Evolutionary conservation across 37 sponge, comb jelly and placozoan genomes (phyloP), one percentile per base, ranked within the genome.

Genomic region (Tethya wilhelma): DNA sequence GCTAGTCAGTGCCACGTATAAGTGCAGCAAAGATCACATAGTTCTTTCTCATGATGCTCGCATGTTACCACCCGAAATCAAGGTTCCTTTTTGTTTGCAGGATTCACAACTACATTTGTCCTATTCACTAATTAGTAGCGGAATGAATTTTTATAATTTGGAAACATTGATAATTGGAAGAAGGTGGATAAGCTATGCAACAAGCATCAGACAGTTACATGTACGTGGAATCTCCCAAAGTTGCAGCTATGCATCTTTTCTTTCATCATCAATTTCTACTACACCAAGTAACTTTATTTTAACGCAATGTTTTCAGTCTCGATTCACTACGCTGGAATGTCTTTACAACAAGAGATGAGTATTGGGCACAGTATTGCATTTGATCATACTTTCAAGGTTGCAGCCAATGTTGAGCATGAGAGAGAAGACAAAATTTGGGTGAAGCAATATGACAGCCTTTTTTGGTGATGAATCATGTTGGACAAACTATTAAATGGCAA

Each of bases 351-450:
- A 31, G 56, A 31, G 75, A 33, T 37, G 38, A 44, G 14, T 28
- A 56, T 74, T 55, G 59, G 59, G 8, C 4, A 56, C 3, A 57
- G 57, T 36, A 79, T 67, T 29, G 44, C 49, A 6, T 67, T 79
- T 79, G 80, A 79, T 42, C 80, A 79, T 33, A 79, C 80, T 2
- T 79, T 49, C 53, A 81, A 81, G 28, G 73, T 81, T 45, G 82
- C 82, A 59, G 62, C 73, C 20, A 81, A 81, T 33, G 59, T 81
- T 36, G 82, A 73, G 19, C 71, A 58, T 34, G 5, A 34, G 4
- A 56, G 82, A 49, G 39, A 69, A 14, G 82, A 81, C 31, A n/a
- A 36, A 3, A 71, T 62, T 38, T 81, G 82, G 82, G 58, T 70
- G 6, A 34, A 38, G 5, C 82, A 81, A 34, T 81, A 81, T 49